Base-by-base conservation (phyloP, 2,113 vertebrate species). In the Rostratula benghalensis region DNA sequence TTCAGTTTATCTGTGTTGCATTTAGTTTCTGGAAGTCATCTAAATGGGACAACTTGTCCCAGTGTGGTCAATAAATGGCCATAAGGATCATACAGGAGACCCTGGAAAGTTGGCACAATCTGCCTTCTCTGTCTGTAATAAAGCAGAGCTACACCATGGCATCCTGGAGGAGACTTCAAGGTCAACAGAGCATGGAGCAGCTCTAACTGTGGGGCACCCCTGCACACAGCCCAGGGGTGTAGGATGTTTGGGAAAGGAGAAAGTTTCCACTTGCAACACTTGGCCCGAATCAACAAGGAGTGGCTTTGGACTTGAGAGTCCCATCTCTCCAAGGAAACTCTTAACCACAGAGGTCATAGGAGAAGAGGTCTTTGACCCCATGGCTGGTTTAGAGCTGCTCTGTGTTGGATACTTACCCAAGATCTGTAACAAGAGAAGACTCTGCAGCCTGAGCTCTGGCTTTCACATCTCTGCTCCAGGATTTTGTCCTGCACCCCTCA, bases 191-290 rank as follows among this genome's bases (percentile, higher is more conserved):
- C 45, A 31, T 4, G 45, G 39, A 67, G 11, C 60, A 10, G 0
- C n/a, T 65, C 45, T 24, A 54, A 1, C 2, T 3, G 2, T 6
- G 37, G 46, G 74, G 28, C 23, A 39, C 0, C 46, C 30, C n/a
- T 39, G 70, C 41, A 16, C 28, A 2, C 33, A 78, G 53, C 54
- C 33, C 11, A 3, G 35, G 1, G 22, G 3, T 39, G 45, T 18
- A 5, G 68, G 37, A 56, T 64, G 61, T 76, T 92, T 83, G 89
- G 67, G 57, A 61, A 60, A 76, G 63, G 67, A 94, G 71, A 83
- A 60, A 27, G 21, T 48, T 51, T 24, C 45, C 7, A 2, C 65
- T 90, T 71, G 60, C 86, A 93, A 79, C 17, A 23, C 63, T 41
- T 73, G 79, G 53, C 60, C 53, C 3, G 0, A 31, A 61, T 31